A percentile compares a stretch with the other conserved stretches of the same genome.
phyloP scores from a whole-genome alignment of 1,140 invertebrate genomes.

The Cherax destructor region DNA sequence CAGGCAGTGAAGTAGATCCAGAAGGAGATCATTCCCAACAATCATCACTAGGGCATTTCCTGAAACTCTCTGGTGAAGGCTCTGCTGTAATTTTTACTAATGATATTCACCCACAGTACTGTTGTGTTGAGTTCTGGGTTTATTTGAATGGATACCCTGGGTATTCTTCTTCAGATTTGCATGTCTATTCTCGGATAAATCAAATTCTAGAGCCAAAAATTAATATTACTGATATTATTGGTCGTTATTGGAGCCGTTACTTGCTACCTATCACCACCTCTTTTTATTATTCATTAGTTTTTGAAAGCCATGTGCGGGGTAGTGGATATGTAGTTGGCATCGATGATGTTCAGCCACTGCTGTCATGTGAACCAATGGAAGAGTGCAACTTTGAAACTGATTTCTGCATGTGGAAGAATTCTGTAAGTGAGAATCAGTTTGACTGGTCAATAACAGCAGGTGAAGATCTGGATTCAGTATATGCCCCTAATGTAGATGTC shows the following conservation, averaged over 20 bases:
- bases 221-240: constrained; percentile 11
- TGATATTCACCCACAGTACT: constrained; percentile 46
- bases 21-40: constrained; percentile 45
- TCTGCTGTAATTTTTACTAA: constrained; percentile 36
- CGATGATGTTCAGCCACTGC: constrained; percentile 51
- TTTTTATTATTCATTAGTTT: constrained; percentile 39
- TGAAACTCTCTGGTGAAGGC: constrained; percentile 24
- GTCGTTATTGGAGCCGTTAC: constrained; percentile 32
- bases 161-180: constrained; percentile 1
- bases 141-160: constrained; percentile 37
- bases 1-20: not conserved
- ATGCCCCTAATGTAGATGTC: constrained; percentile 53
- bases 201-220: constrained; percentile 5
- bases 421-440: constrained; percentile 54
- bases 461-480: constrained; percentile 22
- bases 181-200: constrained; percentile 31
- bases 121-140: constrained; percentile 61
- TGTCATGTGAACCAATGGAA: constrained; percentile 53
- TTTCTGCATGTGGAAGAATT: constrained; percentile 58
- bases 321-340: constrained; percentile 29
- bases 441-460: constrained; percentile 46
- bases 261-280: constrained; percentile 22
- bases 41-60: constrained; percentile 49
- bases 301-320: constrained; percentile 27
- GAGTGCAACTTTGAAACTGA: constrained; percentile 62